These are phyloP conservation scores for Phoeniculus purpureus DNA, from an alignment of 2,797 vertebrate genomes.

Conservation along the genomic window DNA sequence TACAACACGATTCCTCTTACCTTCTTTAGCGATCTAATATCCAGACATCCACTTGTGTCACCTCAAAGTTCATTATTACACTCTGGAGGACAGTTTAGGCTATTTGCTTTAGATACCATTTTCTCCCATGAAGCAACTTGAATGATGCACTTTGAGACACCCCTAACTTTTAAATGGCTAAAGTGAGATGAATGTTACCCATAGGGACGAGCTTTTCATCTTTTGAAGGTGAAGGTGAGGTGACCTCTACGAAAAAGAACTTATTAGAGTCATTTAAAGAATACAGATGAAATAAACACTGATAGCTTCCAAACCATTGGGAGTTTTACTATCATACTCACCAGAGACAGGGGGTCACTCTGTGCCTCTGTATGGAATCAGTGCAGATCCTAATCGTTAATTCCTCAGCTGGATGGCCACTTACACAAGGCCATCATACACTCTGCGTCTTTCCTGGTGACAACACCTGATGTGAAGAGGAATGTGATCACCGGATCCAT, in stretches of 20 bases:
- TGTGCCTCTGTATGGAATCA: neutral
- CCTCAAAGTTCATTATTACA: constrained; percentile 23
- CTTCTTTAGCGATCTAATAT: constrained; percentile 22
- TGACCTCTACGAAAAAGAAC: constrained; percentile 9
- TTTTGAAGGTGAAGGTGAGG: neutral
- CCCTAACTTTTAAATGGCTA: constrained; percentile 17
- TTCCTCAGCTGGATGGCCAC: neutral
- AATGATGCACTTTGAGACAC: neutral
- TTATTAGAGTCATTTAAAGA: neutral
- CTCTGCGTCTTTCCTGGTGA: neutral
- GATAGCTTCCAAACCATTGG: neutral
- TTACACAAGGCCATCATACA: neutral
- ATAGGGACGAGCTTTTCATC: neutral
- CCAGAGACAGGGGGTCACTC: neutral
- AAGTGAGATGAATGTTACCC: constrained; percentile 23
- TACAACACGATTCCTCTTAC: neutral
- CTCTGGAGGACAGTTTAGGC: constrained; percentile 31
- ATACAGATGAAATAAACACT: constrained; percentile 11
- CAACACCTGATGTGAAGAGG: neutral
- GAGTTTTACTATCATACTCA: neutral
- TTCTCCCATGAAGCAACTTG: constrained; percentile 21
- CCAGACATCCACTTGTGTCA: neutral
- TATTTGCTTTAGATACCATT: neutral
- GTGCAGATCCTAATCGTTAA: neutral
- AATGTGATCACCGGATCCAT: neutral